Conservation (phyloP, 1,140 invertebrate species). For the Aleiodes sp. region DNA sequence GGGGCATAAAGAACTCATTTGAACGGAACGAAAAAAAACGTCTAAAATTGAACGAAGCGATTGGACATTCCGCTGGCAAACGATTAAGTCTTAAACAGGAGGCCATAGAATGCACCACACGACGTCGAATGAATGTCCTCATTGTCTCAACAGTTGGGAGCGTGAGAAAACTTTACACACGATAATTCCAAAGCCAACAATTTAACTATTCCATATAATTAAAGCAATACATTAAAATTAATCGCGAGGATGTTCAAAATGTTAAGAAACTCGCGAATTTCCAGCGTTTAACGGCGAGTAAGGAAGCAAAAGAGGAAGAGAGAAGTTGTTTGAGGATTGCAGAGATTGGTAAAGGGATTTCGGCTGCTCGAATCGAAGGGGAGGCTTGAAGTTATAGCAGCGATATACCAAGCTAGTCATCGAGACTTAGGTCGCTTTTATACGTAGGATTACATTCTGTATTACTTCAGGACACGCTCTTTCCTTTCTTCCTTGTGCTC, state of each 20-base stretch:
- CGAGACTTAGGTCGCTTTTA: slow-evolving; percentile 52
- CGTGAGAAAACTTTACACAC: slow-evolving; percentile 50
- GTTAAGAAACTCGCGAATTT: not conserved
- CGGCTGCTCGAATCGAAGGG: not conserved
- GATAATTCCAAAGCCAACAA: slow-evolving; percentile 56
- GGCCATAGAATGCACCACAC: slow-evolving; percentile 35
- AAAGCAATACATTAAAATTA: slow-evolving; percentile 6
- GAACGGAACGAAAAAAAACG: not conserved
- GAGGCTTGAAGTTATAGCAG: slow-evolving; percentile 17
- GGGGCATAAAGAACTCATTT: not conserved
- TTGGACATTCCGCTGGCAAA: slow-evolving; percentile 48
- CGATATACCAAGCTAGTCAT: slow-evolving; percentile 37
- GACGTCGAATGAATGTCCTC: slow-evolving; percentile 56
- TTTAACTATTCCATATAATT: slow-evolving; percentile 39
- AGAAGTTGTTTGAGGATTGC: not conserved
- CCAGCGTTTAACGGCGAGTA: not conserved
- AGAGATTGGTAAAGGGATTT: not conserved
- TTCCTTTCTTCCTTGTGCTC: slow-evolving; percentile 22
- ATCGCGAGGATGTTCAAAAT: not conserved
- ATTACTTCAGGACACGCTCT: slow-evolving; percentile 30
- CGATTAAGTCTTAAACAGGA: slow-evolving; percentile 55
- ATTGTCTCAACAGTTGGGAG: slow-evolving; percentile 46
- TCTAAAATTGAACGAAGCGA: slow-evolving; percentile 22
- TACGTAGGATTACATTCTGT: slow-evolving; percentile 51
- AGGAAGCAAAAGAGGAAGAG: not conserved